Percentiles rank a stretch among this genome's conserved stretches.
These are phyloP conservation scores for Psettodes erumei DNA, from an alignment of 2,113 vertebrate species.

Conservation along the genomic window DNA sequence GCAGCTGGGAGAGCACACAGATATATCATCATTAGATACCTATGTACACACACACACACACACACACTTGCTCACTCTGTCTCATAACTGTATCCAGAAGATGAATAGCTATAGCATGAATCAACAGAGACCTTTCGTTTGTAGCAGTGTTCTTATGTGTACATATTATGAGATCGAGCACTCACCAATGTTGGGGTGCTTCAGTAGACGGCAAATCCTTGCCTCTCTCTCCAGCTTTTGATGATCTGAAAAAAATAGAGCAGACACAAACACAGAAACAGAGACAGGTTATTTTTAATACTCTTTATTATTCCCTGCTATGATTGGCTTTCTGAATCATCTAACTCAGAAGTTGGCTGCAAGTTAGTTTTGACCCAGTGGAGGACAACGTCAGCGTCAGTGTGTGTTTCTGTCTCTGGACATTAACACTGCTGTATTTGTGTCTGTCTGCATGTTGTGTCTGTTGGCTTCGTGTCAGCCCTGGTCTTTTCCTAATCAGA, in stretches of 20 bases:
- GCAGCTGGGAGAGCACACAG: slow-evolving; percentile 52
- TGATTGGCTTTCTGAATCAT: slow-evolving; percentile 59
- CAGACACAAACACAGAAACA: slow-evolving; percentile 48
- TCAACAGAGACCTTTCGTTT: slow-evolving; percentile 48
- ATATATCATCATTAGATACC: slow-evolving; percentile 71
- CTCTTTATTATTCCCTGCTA: slow-evolving; percentile 17
- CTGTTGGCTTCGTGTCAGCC: slow-evolving; percentile 28
- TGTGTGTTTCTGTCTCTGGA: slow-evolving; percentile 34
- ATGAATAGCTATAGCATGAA: slow-evolving; percentile 63
- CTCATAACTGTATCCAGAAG: slow-evolving; percentile 58
- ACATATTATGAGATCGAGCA: slow-evolving; percentile 24
- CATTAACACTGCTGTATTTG: background rate
- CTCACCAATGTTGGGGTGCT: slow-evolving; percentile 84
- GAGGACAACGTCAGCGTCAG: slow-evolving; percentile 35
- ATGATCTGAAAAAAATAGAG: slow-evolving; percentile 77
- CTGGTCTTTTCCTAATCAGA: slow-evolving; percentile 54
- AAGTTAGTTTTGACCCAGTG: slow-evolving; percentile 42
- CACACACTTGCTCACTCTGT: background rate
- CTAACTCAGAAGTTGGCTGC: slow-evolving; percentile 33
- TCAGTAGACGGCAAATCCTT: slow-evolving; percentile 84
- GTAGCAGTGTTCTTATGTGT: background rate
- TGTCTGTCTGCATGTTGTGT: background rate
- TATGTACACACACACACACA: background rate
- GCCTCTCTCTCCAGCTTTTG: slow-evolving; percentile 86
- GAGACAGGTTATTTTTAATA: slow-evolving; percentile 48